Percentiles rank a stretch among this genome's conserved stretches.
These are phyloP conservation scores for Podocnemis expansa DNA, from an alignment of 2,113 vertebrate genomes.

Conservation along the genomic window DNA sequence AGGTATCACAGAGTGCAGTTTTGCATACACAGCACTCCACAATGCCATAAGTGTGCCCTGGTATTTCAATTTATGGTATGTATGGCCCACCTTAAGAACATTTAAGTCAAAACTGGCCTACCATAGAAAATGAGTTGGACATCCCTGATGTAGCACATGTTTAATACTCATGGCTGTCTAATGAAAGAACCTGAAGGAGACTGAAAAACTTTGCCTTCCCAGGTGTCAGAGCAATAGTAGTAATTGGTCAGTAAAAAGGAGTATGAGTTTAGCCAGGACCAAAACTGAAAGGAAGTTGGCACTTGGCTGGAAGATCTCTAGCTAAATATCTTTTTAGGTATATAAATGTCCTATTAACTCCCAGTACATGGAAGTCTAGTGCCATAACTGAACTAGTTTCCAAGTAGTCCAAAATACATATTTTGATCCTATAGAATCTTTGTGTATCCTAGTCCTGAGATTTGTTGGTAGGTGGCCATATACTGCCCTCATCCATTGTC, in stretches of 20 bases:
- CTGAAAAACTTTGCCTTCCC: background rate
- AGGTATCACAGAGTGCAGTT: too few relatives aligned
- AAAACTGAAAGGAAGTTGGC: background rate
- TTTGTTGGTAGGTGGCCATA: background rate
- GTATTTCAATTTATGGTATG: too few relatives aligned
- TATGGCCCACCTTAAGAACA: too few relatives aligned
- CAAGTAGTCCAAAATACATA: background rate
- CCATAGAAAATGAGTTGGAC: too few relatives aligned
- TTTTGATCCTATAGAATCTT: background rate
- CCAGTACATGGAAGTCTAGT: background rate
- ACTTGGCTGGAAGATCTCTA: background rate
- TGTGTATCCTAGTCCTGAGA: background rate
- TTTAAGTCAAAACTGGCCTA: too few relatives aligned
- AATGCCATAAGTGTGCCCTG: too few relatives aligned
- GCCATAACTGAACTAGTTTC: background rate
- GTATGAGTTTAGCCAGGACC: background rate
- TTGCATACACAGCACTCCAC: too few relatives aligned
- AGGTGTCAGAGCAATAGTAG: background rate
- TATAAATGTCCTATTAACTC: background rate
- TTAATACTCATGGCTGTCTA: background rate
- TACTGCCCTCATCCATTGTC: background rate
- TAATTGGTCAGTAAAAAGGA: background rate
- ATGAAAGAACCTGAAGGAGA: background rate
- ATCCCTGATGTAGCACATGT: too few relatives aligned
- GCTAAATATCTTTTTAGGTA: background rate